phyloP scores from a whole-genome alignment of 1,140 invertebrate genomes.

The Drosophila saltans region DNA sequence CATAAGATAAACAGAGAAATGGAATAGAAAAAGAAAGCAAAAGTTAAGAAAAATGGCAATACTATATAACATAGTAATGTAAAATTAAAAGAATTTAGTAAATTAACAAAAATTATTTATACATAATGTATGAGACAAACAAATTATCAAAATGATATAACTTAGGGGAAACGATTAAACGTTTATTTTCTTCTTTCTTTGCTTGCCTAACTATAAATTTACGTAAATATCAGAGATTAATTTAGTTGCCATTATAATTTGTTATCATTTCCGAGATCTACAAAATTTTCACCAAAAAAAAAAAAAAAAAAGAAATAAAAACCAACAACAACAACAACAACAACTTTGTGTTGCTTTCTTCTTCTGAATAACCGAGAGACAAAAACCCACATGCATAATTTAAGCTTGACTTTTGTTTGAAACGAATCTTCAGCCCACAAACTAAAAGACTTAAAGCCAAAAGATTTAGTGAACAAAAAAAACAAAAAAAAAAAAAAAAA shows the following conservation, averaged over 20 bases:
- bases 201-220: not conserved
- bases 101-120: too few relatives aligned
- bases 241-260: constrained; percentile 8
- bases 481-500: constrained; percentile 32
- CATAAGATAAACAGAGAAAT: not conserved
- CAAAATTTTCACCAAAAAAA: constrained; percentile 38
- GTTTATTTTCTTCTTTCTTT: too few relatives aligned
- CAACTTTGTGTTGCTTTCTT: too few relatives aligned
- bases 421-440: constrained; percentile 24
- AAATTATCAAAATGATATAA: constrained; percentile 12
- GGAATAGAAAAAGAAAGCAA: not conserved
- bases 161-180: not conserved
- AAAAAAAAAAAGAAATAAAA: too few relatives aligned
- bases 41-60: too few relatives aligned
- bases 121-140: not conserved
- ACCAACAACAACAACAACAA: not conserved
- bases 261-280: constrained; percentile 6
- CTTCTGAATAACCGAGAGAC: not conserved
- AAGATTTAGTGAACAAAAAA: constrained; percentile 26
- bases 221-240: constrained; percentile 1
- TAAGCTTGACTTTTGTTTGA: constrained; percentile 4
- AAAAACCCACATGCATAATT: constrained; percentile 5
- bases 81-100: too few relatives aligned
- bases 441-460: too few relatives aligned
- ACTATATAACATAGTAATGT: too few relatives aligned